Conservation (phyloP, 2,797 vertebrate species). For the Rhinoraja longicauda region DNA sequence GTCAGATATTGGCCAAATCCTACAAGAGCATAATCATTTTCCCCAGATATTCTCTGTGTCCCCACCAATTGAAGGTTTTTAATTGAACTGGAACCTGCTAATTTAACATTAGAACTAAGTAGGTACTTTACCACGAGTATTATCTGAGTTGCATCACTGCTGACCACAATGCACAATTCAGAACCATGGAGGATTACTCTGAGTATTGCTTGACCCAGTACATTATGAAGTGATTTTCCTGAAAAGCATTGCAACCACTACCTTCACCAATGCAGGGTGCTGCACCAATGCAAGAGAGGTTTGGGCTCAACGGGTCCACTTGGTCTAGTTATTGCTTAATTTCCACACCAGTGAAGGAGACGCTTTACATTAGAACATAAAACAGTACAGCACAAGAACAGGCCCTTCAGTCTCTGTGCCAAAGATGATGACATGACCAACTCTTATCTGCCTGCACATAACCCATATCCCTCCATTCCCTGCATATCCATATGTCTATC, state of each 20-base stretch:
- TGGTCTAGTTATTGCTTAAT: not conserved
- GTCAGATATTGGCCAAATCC: not conserved
- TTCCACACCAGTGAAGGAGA: not conserved
- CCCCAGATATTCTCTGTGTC: not conserved
- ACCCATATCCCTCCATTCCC: too few species aligned
- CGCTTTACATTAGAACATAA: too few species aligned
- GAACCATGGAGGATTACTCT: not conserved
- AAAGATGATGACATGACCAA: too few species aligned
- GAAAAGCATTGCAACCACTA: not conserved
- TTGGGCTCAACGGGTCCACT: too few species aligned
- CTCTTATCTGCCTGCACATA: too few species aligned
- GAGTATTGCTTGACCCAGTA: not conserved
- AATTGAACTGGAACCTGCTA: not conserved
- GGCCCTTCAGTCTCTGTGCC: too few species aligned
- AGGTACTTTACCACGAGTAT: not conserved
- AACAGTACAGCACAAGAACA: too few species aligned
- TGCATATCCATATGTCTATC: too few species aligned
- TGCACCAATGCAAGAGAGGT: too few species aligned
- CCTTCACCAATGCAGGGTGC: too few species aligned
- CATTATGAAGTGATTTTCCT: not conserved
- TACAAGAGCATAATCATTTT: not conserved
- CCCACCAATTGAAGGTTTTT: not conserved
- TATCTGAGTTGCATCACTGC: not conserved
- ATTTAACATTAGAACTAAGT: not conserved
- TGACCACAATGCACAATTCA: not conserved